A percentile compares a stretch with the other conserved stretches of the same genome.
phyloP scores from a whole-genome alignment of 1,140 invertebrate species.

The Diorhabda carinulata region DNA sequence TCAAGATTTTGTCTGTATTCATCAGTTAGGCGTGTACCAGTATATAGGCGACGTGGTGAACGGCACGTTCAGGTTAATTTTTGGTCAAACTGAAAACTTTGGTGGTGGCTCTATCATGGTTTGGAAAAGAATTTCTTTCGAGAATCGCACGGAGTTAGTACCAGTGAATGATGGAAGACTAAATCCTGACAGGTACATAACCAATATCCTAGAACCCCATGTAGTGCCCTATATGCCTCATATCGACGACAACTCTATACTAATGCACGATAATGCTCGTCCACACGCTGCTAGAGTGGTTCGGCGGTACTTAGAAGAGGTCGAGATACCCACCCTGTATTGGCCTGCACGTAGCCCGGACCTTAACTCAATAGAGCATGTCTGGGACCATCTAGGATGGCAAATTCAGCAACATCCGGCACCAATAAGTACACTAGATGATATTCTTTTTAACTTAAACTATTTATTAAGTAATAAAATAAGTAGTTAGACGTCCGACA shows the following conservation, averaged over 20 bases:
- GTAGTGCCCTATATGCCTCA: neutral
- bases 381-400: neutral
- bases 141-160: neutral
- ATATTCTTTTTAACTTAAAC: no score
- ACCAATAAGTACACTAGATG: no score
- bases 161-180: neutral
- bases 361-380: neutral
- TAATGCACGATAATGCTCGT: neutral
- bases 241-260: neutral
- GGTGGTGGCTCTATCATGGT: neutral
- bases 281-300: no score
- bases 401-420: neutral
- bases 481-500: no score
- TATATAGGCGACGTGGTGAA: no score
- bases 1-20: no score
- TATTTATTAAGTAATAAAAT: no score
- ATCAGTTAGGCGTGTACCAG: no score
- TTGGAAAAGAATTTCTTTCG: neutral
- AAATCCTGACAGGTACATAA: neutral
- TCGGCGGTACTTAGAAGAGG: neutral
- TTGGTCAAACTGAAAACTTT: neutral
- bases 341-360: neutral
- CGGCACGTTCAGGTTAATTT: no score
- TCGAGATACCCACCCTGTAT: neutral
- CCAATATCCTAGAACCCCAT: neutral